Base-by-base conservation (phyloP, 2,888 invertebrate genomes). In the Drosophila maculinotata region DNA sequence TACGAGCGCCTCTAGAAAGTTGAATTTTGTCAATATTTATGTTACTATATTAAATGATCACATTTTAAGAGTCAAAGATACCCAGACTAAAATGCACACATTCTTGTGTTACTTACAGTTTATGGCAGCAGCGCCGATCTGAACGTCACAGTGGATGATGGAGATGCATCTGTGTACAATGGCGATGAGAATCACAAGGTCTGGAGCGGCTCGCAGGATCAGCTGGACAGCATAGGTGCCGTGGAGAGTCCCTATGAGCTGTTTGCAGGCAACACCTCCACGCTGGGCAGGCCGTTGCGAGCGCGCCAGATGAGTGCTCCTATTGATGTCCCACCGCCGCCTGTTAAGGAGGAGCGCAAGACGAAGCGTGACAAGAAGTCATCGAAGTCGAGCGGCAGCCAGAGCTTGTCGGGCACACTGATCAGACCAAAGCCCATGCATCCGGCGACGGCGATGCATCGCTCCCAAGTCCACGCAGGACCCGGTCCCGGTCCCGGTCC, bases 111-210 rank as follows among this genome's bases (percentile, higher is more conserved):
- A 36, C 41, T 81, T 91, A 0, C 77, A 92, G 92, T 92, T 81
- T 92, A 92, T 47, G 91, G 91, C 42, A 92, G 92, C 78, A 93
- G 91, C 70, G 91, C 91, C 17, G 92, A 92, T 88, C 70, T 93
- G 65, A 91, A 92, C 81, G 87, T 93, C 62, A 87, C 92, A 66
- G 91, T 91, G 26, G 90, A 91, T 28, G 95, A 95, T 62, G 97
- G 97, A 77, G 96, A 97, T 77, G 93, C 96, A 17, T 97, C 97
- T 69, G 94, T 95, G 58, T 97, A 95, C 91, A 97, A 97, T 88
- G 97, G 97, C 0, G 97, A 97, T 88, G 97, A 97, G 91, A 98
- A 98, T 90, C 97, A 98, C 91, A 98, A 98, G 91, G 95, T 98
- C 35, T 98, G 98, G 97, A 96, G 96, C 1, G 96, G 96, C 7